Base-by-base conservation (phyloP, 2,888 invertebrate species). In the Diarsia dahlii region DNA sequence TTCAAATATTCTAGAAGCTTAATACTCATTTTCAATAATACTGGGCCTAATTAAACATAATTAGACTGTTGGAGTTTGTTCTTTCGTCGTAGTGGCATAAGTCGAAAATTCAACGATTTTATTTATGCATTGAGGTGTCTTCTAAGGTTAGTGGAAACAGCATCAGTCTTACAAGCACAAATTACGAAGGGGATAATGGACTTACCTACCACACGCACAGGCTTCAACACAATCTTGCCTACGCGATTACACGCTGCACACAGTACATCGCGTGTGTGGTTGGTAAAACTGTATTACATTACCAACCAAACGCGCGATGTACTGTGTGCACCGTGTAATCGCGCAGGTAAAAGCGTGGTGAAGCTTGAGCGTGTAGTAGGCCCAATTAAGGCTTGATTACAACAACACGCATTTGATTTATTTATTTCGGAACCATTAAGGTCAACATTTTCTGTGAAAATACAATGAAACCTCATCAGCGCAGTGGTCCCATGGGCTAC, bases 321-420 rank as follows among this genome's bases (percentile, higher is more conserved):
- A n/a, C n/a, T n/a, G n/a, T n/a, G n/a, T n/a, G n/a, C n/a, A n/a
- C n/a, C n/a, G n/a, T n/a, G n/a, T n/a, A n/a, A n/a, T n/a, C n/a
- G n/a, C n/a, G n/a, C n/a, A n/a, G n/a, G n/a, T n/a, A n/a, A n/a
- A n/a, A n/a, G n/a, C n/a, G n/a, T n/a, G n/a, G n/a, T n/a, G n/a
- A n/a, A n/a, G n/a, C n/a, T n/a, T n/a, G n/a, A n/a, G n/a, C n/a
- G n/a, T n/a, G n/a, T n/a, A n/a, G n/a, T n/a, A n/a, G n/a, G n/a
- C n/a, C n/a, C n/a, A n/a, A n/a, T n/a, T n/a, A 71, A 71, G 15
- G 39, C n/a, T 63, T 50, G 64, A 54, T 45, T 65, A 48, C 23
- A 28, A 34, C 5, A 23, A 81, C 60, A 54, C n/a, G 46, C 3
- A 2, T 68, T 82, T 71, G 66, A 34, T 54, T 78, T 48, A 75